Conservation (phyloP, 2,888 invertebrate genomes). For the Eristalis arbustorum region DNA sequence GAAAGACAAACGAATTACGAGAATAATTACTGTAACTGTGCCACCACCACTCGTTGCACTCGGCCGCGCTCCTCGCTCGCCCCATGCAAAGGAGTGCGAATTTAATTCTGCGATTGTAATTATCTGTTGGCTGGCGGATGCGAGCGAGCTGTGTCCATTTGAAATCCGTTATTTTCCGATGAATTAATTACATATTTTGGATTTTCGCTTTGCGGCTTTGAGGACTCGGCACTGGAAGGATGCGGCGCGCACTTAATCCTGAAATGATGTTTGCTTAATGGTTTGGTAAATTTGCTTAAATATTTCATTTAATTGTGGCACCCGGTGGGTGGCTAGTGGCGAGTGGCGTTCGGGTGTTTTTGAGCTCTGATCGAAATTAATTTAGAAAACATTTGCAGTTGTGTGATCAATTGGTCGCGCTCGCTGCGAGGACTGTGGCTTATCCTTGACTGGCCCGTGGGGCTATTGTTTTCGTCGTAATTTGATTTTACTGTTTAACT, state of each 20-base stretch:
- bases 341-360: slow-evolving; percentile 1
- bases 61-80: not conserved
- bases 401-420: not conserved
- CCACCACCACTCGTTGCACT: not conserved
- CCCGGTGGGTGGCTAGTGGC: not conserved
- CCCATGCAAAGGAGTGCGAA: slow-evolving; percentile 45
- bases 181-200: slow-evolving; percentile 70
- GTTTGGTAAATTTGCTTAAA: slow-evolving; percentile 69
- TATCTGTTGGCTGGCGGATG: slow-evolving; percentile 5
- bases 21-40: slow-evolving; percentile 64
- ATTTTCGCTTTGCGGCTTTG: slow-evolving; percentile 62
- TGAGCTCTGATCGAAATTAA: slow-evolving; percentile 31
- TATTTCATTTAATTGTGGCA: slow-evolving; percentile 66
- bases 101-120: slow-evolving; percentile 69
- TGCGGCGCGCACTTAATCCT: slow-evolving; percentile 51
- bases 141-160: slow-evolving; percentile 38
- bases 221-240: slow-evolving; percentile 7
- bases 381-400: slow-evolving; percentile 41
- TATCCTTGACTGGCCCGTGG: not conserved
- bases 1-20: slow-evolving; percentile 69
- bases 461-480: not conserved
- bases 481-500: not conserved
- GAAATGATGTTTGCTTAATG: slow-evolving; percentile 70
- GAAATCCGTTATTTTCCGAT: slow-evolving; percentile 67
- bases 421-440: not conserved